Evolutionary conservation across 2,797 vertebrate species (phyloP).

Genomic region (Anguilla megastoma): DNA sequence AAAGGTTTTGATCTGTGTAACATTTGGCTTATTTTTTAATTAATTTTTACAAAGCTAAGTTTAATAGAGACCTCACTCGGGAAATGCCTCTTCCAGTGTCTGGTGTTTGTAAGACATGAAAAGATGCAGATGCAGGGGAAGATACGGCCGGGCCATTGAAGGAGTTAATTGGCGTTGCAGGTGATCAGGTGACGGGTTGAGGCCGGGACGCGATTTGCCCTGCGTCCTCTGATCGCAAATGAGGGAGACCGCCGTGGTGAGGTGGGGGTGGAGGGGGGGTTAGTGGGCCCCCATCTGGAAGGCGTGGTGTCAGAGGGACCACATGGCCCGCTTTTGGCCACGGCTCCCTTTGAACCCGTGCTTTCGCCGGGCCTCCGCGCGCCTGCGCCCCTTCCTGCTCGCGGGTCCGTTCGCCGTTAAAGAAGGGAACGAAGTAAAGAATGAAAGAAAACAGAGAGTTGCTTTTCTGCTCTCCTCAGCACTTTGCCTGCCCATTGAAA

Average conservation of each 20-base stretch:
- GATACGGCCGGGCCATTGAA: slow-evolving; percentile 65
- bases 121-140: slow-evolving; percentile 57
- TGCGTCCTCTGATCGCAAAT: slow-evolving; percentile 50
- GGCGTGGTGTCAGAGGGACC: slow-evolving; percentile 88
- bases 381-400: slow-evolving; percentile 70
- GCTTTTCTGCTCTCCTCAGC: not conserved
- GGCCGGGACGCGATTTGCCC: slow-evolving; percentile 82
- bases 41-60: not conserved
- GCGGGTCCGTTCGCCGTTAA: slow-evolving; percentile 43
- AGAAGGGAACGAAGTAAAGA: slow-evolving; percentile 47
- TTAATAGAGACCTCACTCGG: not conserved
- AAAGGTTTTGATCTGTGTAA: not conserved
- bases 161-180: slow-evolving; percentile 64
- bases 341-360: slow-evolving; percentile 86
- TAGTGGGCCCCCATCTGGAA: slow-evolving; percentile 87
- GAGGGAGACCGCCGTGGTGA: slow-evolving; percentile 48
- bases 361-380: slow-evolving; percentile 75
- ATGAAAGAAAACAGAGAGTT: slow-evolving; percentile 56
- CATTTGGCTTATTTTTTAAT: not conserved
- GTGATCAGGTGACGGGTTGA: slow-evolving; percentile 72
- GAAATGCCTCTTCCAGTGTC: not conserved
- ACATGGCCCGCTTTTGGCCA: slow-evolving; percentile 86
- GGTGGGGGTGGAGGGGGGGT: slow-evolving; percentile 39
- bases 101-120: not conserved
- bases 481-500: not conserved